Conservation (phyloP, 2,797 vertebrate genomes). For the Hemibagrus guttatus region DNA sequence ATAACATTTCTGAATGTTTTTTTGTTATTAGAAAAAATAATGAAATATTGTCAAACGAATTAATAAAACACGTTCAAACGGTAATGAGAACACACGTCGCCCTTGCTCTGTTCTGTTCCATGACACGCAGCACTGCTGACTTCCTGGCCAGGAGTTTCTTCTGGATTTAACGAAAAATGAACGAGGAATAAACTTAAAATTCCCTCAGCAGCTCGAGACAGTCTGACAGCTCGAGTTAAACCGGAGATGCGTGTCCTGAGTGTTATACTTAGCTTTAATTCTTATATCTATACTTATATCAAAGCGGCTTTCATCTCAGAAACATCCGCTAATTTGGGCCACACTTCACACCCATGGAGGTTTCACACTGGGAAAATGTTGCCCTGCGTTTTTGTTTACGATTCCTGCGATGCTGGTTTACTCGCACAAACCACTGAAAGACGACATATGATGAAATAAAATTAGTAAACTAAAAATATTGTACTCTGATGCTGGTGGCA, state of each 20-base stretch:
- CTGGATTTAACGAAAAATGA: background rate
- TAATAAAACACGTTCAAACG: background rate
- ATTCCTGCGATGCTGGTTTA: background rate
- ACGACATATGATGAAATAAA: background rate
- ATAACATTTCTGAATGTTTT: background rate
- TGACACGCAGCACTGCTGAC: background rate
- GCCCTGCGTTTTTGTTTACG: background rate
- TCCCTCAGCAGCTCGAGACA: background rate
- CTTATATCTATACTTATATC: conserved; percentile 14
- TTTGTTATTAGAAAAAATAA: background rate
- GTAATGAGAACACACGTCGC: background rate
- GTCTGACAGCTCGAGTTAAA: background rate
- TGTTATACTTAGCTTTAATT: background rate
- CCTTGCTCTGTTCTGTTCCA: background rate
- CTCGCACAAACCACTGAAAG: background rate
- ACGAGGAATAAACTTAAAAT: background rate
- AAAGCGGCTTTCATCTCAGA: conserved; percentile 17
- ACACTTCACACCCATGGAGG: conserved; percentile 2
- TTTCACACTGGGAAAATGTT: background rate
- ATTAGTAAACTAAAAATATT: background rate
- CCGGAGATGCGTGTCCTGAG: background rate
- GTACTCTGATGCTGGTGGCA: background rate
- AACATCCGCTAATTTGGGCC: background rate
- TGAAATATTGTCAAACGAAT: background rate
- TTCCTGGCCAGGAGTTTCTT: background rate